Conservation (phyloP, 2,888 invertebrate species). For the Periphyllus acericola region DNA sequence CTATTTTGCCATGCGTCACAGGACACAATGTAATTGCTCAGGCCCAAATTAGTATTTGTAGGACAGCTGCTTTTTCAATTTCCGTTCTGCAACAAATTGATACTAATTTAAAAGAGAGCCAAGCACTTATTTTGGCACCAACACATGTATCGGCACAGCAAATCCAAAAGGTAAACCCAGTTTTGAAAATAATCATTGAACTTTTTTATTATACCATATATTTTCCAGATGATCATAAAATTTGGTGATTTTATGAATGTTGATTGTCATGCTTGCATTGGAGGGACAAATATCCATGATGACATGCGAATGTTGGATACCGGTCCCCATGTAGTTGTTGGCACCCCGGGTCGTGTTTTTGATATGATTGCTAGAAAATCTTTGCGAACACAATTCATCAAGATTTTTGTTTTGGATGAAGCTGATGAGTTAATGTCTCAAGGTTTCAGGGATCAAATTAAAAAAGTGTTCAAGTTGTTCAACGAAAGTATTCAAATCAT, state of each 20-base stretch:
- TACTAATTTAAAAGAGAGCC: conserved; percentile 87
- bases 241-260: conserved; percentile 98
- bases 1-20: conserved; percentile 96
- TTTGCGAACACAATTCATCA: conserved; percentile 81
- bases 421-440: conserved; percentile 99
- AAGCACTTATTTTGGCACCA: conserved; percentile 97
- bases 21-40: conserved; percentile 99
- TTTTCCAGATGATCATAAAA: conserved; percentile 87
- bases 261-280: conserved; percentile 98
- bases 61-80: conserved; percentile 99
- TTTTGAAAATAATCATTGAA: not conserved
- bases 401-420: conserved; percentile 98
- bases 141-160: conserved; percentile 86
- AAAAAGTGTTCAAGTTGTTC: conserved; percentile 96
- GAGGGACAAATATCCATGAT: conserved; percentile 97
- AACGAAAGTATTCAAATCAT: conserved; percentile 88
- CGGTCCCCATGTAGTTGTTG: conserved; percentile 97
- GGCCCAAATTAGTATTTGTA: conserved; percentile 99
- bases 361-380: conserved; percentile 97
- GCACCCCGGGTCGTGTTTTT: conserved; percentile 96
- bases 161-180: conserved; percentile 71
- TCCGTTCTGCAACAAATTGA: conserved; percentile 98
- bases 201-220: conserved; percentile 4
- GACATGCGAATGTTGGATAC: conserved; percentile 93
- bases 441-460: conserved; percentile 99